Conservation (phyloP, 2,797 vertebrate species). For the Gymnoscopelus braueri region DNA sequence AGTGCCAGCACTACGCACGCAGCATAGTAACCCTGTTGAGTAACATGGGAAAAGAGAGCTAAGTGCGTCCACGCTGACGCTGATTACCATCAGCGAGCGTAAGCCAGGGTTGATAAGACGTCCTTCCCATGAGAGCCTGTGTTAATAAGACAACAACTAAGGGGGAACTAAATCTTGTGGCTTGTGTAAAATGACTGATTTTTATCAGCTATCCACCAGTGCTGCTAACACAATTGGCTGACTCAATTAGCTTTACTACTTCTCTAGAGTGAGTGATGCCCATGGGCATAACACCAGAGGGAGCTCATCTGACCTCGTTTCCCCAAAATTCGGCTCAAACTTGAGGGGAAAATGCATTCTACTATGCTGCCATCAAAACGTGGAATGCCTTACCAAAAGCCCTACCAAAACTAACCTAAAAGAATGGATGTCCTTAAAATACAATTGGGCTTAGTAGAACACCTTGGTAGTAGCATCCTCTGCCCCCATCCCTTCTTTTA, state of each 20-base stretch:
- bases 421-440: too few species aligned
- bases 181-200: conserved; percentile 18
- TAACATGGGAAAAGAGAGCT: conserved; percentile 33
- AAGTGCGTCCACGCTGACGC: conserved; percentile 33
- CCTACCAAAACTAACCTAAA: too few species aligned
- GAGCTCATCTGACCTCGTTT: too few species aligned
- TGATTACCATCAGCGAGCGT: conserved; percentile 31
- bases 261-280: too few species aligned
- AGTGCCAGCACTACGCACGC: conserved; percentile 13
- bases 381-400: too few species aligned
- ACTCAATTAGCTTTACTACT: background rate
- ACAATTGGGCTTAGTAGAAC: too few species aligned
- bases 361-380: too few species aligned
- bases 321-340: too few species aligned
- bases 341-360: too few species aligned
- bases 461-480: too few species aligned
- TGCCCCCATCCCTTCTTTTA: too few species aligned
- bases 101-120: conserved; percentile 22
- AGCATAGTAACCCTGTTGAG: conserved; percentile 7
- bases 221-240: background rate
- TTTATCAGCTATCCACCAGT: background rate
- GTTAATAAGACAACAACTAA: conserved; percentile 29
- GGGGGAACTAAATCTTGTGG: conserved; percentile 9
- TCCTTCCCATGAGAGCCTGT: conserved; percentile 39
- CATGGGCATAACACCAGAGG: too few species aligned